Base-by-base conservation (phyloP, 2,113 vertebrate species). In the Istiophorus platypterus region DNA sequence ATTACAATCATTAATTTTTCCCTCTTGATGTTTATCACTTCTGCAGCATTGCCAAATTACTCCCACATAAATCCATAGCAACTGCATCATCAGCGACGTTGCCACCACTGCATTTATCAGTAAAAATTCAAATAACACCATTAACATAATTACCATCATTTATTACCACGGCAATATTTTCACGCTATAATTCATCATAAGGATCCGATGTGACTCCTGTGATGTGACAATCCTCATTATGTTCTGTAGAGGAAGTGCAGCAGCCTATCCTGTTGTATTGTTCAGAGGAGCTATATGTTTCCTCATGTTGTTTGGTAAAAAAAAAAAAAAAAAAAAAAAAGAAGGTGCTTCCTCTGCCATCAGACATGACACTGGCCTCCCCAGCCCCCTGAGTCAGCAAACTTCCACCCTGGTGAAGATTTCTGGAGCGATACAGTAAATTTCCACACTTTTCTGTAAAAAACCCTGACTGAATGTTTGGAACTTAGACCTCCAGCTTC, bases 241-340 rank as follows among this genome's bases (percentile, higher is more conserved):
- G 31, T 66, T 70, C 65, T 24, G 31, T 78, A 39, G 74, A 87
- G 88, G 88, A 89, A 92, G 77, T 88, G 45, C 64, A 74, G 80
- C 66, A 81, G 76, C 29, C 22, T 78, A 59, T 84, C 80, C 79
- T 85, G 84, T 80, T 75, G 71, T 68, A 82, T 86, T 89, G 82
- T 90, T 88, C 74, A 29, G 67, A 31, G 22, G 27, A 77, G 31
- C 81, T 89, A 69, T 85, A 86, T 49, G 65, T 70, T 88, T 87
- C 82, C 80, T 85, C 37, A 15, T 63, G 69, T 78, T 72, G 68
- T 86, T 56, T 78, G 24, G 62, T 58, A 54, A 0, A 39, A 34
- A 59, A 42, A 78, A 80, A n/a, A 67, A 29, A 27, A 47, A 20
- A n/a, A n/a, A n/a, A n/a, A n/a, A n/a, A n/a, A n/a, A 1, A 51